Conservation (phyloP, 2,113 vertebrate species). For the Xiphias gladius region DNA sequence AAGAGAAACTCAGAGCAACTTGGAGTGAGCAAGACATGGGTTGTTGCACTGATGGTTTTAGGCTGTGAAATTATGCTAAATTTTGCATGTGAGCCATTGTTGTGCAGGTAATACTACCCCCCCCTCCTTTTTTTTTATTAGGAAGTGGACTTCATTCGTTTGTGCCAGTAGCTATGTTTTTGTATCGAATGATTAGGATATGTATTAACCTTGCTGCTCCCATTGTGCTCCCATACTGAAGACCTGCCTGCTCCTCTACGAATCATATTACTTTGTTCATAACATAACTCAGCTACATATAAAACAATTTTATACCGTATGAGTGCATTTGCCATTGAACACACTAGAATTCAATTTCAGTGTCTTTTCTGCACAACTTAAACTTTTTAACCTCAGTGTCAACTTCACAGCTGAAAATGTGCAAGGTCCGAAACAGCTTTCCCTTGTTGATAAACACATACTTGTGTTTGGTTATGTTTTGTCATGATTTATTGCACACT, state of each 20-base stretch:
- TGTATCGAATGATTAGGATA: not conserved
- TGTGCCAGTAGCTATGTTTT: not conserved
- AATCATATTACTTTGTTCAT: conserved; percentile 30
- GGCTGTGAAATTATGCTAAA: not conserved
- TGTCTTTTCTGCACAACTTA: conserved; percentile 29
- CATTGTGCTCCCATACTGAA: not conserved
- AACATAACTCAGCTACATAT: not conserved
- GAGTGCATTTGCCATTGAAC: not conserved
- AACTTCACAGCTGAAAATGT: conserved; percentile 60
- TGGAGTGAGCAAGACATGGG: not conserved
- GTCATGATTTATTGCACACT: conserved; percentile 76
- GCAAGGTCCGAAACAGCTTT: conserved; percentile 60
- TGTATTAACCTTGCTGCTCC: not conserved
- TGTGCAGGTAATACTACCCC: not conserved
- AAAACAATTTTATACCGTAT: not conserved
- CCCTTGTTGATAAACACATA: conserved; percentile 78
- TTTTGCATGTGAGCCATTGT: not conserved
- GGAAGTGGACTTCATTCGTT: not conserved
- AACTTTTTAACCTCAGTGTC: conserved; percentile 40
- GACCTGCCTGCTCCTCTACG: not conserved
- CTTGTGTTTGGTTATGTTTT: conserved; percentile 77
- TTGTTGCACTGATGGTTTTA: not conserved
- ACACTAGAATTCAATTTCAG: conserved; percentile 12
- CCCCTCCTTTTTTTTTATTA: not conserved
- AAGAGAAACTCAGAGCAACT: not conserved